Percentiles rank a stretch among this genome's conserved stretches.
These are phyloP conservation scores for Verasper variegatus DNA, from an alignment of 2,113 vertebrate species.

Conservation along the genomic window DNA sequence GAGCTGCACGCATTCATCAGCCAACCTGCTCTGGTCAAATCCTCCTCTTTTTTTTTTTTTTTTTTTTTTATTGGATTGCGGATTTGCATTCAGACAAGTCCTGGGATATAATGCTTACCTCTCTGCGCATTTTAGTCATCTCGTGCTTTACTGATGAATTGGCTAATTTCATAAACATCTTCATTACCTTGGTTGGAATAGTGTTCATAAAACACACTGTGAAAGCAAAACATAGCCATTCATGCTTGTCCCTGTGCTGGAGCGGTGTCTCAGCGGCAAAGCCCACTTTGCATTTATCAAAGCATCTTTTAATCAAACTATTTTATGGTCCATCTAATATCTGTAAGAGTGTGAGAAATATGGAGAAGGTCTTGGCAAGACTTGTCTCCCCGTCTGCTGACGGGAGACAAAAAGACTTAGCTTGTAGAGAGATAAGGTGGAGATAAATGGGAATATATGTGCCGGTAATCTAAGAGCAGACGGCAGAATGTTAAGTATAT, in stretches of 20 bases:
- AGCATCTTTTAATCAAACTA: constrained; percentile 76
- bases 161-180: constrained; percentile 54
- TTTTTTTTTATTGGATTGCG: constrained; percentile 28
- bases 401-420: constrained; percentile 68
- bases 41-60: constrained; percentile 39
- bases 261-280: constrained; percentile 16
- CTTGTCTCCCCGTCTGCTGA: constrained; percentile 50
- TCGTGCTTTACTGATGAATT: constrained; percentile 34
- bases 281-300: constrained; percentile 66
- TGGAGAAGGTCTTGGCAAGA: constrained; percentile 34
- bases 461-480: constrained; percentile 43
- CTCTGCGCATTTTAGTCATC: constrained; percentile 40
- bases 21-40: constrained; percentile 71
- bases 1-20: constrained; percentile 81
- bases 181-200: constrained; percentile 40
- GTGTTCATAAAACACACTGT: constrained; percentile 47
- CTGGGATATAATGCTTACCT: constrained; percentile 4
- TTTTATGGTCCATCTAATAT: constrained; percentile 76
- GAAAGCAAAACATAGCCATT: constrained; percentile 43
- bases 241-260: constrained; percentile 29
- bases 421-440: constrained; percentile 65
- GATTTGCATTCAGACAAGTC: constrained; percentile 54
- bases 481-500: constrained; percentile 56
- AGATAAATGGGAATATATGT: constrained; percentile 66
- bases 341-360: constrained; percentile 62